Percentiles rank a stretch among this genome's conserved stretches.
Conservation (phyloP, 30 jellyfish, hydroid and myxozoan species). For the Morbakka virulenta region DNA sequence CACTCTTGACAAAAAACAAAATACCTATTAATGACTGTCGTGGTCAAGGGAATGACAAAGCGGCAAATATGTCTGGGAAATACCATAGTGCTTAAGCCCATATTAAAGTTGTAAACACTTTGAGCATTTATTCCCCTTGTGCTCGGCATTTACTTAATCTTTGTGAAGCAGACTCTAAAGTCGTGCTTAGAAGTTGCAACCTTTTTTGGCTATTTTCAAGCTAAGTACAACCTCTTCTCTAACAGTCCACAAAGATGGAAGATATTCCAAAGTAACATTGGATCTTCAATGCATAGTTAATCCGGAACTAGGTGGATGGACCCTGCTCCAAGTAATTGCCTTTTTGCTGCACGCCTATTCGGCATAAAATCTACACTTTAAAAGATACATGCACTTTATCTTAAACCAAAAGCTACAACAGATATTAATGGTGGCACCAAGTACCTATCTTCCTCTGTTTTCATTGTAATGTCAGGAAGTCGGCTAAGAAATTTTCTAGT, state of each 20-base stretch:
- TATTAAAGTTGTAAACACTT: not conserved
- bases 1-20: conserved; percentile 26
- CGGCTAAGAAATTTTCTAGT: too few relatives aligned
- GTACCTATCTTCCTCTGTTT: conserved; percentile 23
- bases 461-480: conserved; percentile 23
- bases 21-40: conserved; percentile 54
- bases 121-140: not conserved
- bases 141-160: not conserved
- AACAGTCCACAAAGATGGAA: conserved; percentile 44
- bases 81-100: conserved; percentile 30
- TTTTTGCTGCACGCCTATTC: conserved; percentile 46
- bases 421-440: conserved; percentile 29
- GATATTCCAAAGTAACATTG: conserved; percentile 27
- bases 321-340: conserved; percentile 48
- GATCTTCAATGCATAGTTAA: conserved; percentile 47
- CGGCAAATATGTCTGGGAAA: conserved; percentile 68
- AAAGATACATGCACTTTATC: conserved; percentile 10
- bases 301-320: conserved; percentile 63
- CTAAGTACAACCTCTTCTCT: conserved; percentile 53
- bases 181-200: conserved; percentile 55
- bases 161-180: conserved; percentile 5
- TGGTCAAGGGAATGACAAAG: conserved; percentile 70
- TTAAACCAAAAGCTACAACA: conserved; percentile 28
- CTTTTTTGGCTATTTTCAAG: conserved; percentile 30
- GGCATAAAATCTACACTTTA: conserved; percentile 27